Percentiles rank a stretch among this genome's conserved stretches.
These are phyloP conservation scores for Apus apus DNA, from an alignment of 2,113 vertebrate genomes.

Conservation along the genomic window DNA sequence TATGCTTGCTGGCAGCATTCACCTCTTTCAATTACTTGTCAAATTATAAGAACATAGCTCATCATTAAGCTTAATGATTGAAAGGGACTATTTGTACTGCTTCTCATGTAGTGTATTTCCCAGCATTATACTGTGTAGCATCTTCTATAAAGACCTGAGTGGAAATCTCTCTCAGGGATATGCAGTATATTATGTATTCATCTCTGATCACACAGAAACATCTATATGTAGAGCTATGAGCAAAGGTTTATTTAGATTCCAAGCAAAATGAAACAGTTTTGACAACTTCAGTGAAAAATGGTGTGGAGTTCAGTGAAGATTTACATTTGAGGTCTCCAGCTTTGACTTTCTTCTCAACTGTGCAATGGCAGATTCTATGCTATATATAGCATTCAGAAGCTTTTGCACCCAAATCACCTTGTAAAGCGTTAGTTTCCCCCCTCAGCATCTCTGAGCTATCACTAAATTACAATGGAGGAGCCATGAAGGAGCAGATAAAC, in stretches of 20 bases:
- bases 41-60: background rate
- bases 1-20: background rate
- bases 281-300: background rate
- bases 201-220: background rate
- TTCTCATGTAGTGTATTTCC: background rate
- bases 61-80: background rate
- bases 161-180: background rate
- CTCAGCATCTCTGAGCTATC: background rate
- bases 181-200: background rate
- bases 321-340: background rate
- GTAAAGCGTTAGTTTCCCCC: background rate
- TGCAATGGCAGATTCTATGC: background rate
- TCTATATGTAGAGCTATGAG: background rate
- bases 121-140: background rate
- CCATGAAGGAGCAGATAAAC: background rate
- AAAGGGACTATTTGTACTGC: background rate
- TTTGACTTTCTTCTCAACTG: background rate
- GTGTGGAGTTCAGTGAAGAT: background rate
- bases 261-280: background rate
- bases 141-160: background rate
- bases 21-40: background rate
- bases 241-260: background rate
- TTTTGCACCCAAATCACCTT: background rate
- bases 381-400: background rate
- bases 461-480: background rate